Evolutionary conservation across 2,888 invertebrate species (phyloP), one percentile per base, ranked within the genome.

Genomic region (Pseudococcus viburni): DNA sequence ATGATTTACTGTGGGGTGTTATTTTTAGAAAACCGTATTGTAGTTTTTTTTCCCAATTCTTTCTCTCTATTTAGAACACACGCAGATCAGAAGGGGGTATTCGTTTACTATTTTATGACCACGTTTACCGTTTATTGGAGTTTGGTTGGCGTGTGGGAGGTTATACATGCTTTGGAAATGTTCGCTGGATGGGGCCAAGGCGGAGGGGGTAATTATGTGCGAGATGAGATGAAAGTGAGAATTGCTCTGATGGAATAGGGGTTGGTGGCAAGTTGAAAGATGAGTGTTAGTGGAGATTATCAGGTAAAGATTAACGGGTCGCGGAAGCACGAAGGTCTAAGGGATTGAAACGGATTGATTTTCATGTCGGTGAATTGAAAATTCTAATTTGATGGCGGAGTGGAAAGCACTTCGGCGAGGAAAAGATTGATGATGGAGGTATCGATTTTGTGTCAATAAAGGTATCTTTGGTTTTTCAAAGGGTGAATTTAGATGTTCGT

Each of bases 1-100:
- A 73, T 73, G 26, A 73, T 73, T 73, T 73, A 73, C 33, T 73
- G 73, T 42, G 33, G 73, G 73, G 73, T 73, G 73, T 73, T 73
- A 73, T 73, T 73, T 73, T 73, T 73, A 73, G 73, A 73, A 33
- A 73, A 73, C 33, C 1, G 64, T 64, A 64, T 64, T 64, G 64
- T 64, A 64, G 73, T 73, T 73, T 73, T 73, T 73, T 73, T 73
- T n/a, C 68, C 17, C 26, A 11, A 59, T 17, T 19, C 2, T 15
- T 51, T 55, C 6, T 55, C 51, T 51, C 15, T n/a, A 5, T 42
- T 59, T 22, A 1, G 64, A 64, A 64, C 11, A 64, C 22, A 64
- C 22, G 22, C 64, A 3, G 64, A 9, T 22, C 64, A 64, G 22
- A 64, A 19, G 64, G 22, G 59, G 64, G 64, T 64, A 64, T 64